Percentiles rank a stretch among this genome's conserved stretches.
Conservation (phyloP, 2,888 invertebrate species). For the Synergus gifuensis region DNA sequence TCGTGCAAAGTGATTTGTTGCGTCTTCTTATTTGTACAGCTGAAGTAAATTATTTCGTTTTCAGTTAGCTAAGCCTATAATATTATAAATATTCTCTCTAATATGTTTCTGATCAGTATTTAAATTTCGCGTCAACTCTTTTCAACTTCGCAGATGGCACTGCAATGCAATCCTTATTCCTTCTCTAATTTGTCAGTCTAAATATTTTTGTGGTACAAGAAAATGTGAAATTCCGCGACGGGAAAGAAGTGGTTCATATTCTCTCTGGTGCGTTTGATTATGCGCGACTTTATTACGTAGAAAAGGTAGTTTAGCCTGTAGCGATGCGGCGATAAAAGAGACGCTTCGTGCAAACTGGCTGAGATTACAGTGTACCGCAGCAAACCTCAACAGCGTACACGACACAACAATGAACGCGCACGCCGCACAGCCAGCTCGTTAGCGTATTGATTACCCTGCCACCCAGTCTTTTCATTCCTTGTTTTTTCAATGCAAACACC, state of each 20-base stretch:
- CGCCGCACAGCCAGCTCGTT: slow-evolving; percentile 52
- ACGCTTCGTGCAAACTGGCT: slow-evolving; percentile 47
- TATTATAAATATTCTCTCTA: neutral
- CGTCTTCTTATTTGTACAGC: slow-evolving; percentile 10
- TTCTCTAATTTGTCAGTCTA: neutral
- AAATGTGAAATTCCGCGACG: neutral
- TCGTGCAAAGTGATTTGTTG: slow-evolving; percentile 23
- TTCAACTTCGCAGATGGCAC: neutral
- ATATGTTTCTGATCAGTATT: neutral
- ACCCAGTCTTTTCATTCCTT: slow-evolving; percentile 44
- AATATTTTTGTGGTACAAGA: neutral
- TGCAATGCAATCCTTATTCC: neutral
- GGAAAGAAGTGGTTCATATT: neutral
- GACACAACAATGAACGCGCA: slow-evolving; percentile 49
- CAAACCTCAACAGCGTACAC: slow-evolving; percentile 50
- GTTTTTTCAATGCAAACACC: slow-evolving; percentile 1
- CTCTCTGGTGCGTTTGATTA: slow-evolving; percentile 51
- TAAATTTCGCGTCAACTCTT: neutral
- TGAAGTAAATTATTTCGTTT: slow-evolving; percentile 1
- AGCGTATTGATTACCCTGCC: slow-evolving; percentile 62
- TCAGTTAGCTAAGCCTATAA: neutral
- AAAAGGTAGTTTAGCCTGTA: slow-evolving; percentile 47
- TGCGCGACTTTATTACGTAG: slow-evolving; percentile 57
- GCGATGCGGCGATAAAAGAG: slow-evolving; percentile 57
- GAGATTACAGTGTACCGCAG: slow-evolving; percentile 44